Evolutionary conservation across 2,113 vertebrate species (phyloP), one percentile per base, ranked within the genome.

Genomic region (Alligator sinensis): DNA sequence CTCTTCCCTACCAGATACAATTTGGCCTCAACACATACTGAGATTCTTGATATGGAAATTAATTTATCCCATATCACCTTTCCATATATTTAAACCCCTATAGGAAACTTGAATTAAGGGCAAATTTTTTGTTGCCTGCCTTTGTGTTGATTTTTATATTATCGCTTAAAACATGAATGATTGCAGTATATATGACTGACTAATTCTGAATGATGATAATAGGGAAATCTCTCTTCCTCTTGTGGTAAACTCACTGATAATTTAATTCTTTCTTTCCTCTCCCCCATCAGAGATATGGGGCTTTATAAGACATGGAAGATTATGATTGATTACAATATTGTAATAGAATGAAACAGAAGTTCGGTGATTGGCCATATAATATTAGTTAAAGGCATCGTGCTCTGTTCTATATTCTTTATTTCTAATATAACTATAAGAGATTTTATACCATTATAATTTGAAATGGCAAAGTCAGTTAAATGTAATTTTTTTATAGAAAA

Each of bases 101-200:
- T 11, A 63, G 62, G 70, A 94, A 95, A 95, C 60, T 84, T 92
- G 90, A 94, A 91, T 92, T 94, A 92, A 96, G 92, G 88, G 88
- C 6, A 91, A 78, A 18, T 87, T 95, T 19, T 80, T 86, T 58
- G 54, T 80, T 89, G 55, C 62, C 68, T 78, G 68, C 38, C 27
- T 97, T 93, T 89, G 22, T 95, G 96, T 97, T 98, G 96, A 96
- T 96, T 96, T 96, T 97, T 91, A 90, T 83, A 92, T 94, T 96
- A 97, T 82, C 95, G 87, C 80, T 95, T 97, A 96, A 97, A 97
- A 97, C 85, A 84, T 93, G 92, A 97, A 83, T 96, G 96, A 97
- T 96, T 97, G 96, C 80, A 94, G 91, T 90, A 95, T 90, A 95
- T 47, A 88, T 62, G 72, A 92, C 88, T 95, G 83, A 94, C 95